A percentile compares a stretch with the other conserved stretches of the same genome.
phyloP scores from a whole-genome alignment of 1,140 invertebrate genomes.

The Penaeus chinensis region DNA sequence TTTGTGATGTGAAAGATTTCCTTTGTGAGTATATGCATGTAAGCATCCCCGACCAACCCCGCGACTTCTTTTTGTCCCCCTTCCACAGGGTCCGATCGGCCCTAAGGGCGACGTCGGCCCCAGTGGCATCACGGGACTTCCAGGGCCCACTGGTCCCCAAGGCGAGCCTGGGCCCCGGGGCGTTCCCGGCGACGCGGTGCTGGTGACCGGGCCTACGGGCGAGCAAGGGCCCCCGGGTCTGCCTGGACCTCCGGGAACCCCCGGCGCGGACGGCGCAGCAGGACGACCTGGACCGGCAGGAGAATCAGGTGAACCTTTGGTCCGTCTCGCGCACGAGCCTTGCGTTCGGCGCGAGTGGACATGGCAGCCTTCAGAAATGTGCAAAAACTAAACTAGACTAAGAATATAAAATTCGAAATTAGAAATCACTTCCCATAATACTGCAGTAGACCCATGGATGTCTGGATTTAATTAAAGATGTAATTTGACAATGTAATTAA shows the following conservation, averaged over 20 bases:
- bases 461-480: no score
- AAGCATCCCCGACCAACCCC: no score
- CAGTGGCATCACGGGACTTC: slow-evolving; percentile 47
- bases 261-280: slow-evolving; percentile 6
- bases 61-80: background rate
- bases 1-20: no score
- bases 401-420: no score
- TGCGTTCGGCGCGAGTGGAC: no score
- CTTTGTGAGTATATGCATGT: no score
- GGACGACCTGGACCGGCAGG: slow-evolving; percentile 8
- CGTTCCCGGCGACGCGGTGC: slow-evolving; percentile 51
- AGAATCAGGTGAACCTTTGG: slow-evolving; percentile 3
- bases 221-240: slow-evolving; percentile 36
- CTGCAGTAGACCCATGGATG: no score
- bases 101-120: slow-evolving; percentile 52
- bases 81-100: slow-evolving; percentile 48
- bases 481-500: no score
- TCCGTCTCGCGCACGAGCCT: no score
- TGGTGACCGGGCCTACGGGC: slow-evolving; percentile 36
- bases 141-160: slow-evolving; percentile 54
- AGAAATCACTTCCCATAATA: no score
- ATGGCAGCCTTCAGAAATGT: no score
- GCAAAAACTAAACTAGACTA: no score
- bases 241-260: slow-evolving; percentile 30
- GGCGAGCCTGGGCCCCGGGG: slow-evolving; percentile 62